phyloP scores from a whole-genome alignment of 2,113 vertebrate genomes.

The Aegotheles bennettii region DNA sequence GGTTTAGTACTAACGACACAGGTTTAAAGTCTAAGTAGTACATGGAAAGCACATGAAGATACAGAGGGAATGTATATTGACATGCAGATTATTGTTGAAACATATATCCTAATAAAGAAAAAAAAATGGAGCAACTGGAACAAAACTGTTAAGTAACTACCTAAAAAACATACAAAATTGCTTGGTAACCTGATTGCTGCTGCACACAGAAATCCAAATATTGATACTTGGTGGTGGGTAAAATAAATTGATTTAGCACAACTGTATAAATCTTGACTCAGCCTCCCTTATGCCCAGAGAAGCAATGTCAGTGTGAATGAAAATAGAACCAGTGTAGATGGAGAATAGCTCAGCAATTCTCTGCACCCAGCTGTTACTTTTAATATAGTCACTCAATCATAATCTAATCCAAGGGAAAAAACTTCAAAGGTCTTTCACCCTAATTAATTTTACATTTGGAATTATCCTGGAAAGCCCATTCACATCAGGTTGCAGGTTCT shows the following conservation, averaged over 20 bases:
- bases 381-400: not conserved
- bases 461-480: not conserved
- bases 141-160: not conserved
- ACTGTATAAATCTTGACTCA: not conserved
- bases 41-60: not conserved
- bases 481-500: not conserved
- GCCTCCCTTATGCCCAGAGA: not conserved
- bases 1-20: not conserved
- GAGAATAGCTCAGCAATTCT: not conserved
- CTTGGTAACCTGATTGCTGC: not conserved
- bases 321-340: not conserved
- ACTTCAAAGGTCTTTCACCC: not conserved
- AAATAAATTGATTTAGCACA: not conserved
- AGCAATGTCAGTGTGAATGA: not conserved
- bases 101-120: not conserved
- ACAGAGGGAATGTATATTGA: not conserved
- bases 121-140: not conserved
- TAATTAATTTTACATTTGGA: not conserved
- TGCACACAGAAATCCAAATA: not conserved
- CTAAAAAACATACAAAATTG: not conserved
- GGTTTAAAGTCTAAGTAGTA: not conserved
- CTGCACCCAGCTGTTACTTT: not conserved
- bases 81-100: not conserved
- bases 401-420: not conserved
- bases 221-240: not conserved